These are phyloP conservation scores for Melikaiella ostensackeni DNA, from an alignment of 2,888 invertebrate genomes.

Conservation along the genomic window DNA sequence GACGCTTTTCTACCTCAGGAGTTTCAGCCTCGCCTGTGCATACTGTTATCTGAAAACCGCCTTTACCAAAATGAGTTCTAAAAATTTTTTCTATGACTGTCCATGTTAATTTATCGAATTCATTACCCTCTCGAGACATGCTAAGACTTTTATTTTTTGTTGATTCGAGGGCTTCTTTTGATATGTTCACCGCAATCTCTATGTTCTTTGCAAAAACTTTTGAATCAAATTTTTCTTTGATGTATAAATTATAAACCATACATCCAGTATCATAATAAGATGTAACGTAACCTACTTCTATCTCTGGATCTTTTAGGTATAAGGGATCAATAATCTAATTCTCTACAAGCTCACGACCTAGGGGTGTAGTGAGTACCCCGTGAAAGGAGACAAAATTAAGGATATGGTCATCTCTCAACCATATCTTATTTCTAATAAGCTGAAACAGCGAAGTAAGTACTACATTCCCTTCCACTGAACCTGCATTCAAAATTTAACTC, in stretches of 20 bases:
- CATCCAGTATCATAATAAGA: not conserved
- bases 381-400: not conserved
- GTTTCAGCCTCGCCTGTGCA: too few relatives aligned
- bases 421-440: not conserved
- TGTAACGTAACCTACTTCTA: not conserved
- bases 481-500: not conserved
- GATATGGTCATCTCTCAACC: slow-evolving; percentile 3
- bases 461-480: not conserved
- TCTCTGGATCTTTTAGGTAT: not conserved
- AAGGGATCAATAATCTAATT: not conserved
- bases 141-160: not conserved
- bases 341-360: not conserved
- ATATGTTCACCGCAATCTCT: not conserved
- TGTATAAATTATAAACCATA: too few relatives aligned
- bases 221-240: slow-evolving; percentile 12
- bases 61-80: slow-evolving; percentile 1
- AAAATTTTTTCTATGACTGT: not conserved
- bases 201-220: not conserved
- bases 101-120: slow-evolving; percentile 11
- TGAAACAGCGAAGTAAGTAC: slow-evolving; percentile 2
- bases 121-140: not conserved
- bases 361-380: not conserved
- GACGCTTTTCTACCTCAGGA: too few relatives aligned
- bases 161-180: not conserved
- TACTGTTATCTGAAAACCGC: too few relatives aligned